Evolutionary conservation across 2,113 vertebrate species (phyloP).

Genomic region (Nothobranchius furzeri): DNA sequence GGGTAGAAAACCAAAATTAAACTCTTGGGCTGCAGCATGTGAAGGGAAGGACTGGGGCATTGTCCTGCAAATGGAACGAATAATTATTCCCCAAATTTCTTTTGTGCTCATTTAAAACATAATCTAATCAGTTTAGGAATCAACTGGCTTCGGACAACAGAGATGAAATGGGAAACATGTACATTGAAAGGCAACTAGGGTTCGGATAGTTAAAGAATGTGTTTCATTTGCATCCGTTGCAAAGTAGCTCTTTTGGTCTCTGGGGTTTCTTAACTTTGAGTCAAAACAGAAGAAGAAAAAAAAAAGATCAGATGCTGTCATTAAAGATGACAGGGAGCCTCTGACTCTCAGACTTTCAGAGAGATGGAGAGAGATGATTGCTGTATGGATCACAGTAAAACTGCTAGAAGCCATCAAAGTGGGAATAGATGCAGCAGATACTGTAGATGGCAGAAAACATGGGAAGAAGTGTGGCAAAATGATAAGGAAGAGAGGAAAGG

Average conservation of each 20-base stretch:
- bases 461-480: neutral
- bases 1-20: slow-evolving; percentile 45
- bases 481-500: neutral
- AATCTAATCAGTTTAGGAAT: slow-evolving; percentile 31
- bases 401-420: slow-evolving; percentile 30
- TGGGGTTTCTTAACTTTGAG: slow-evolving; percentile 20
- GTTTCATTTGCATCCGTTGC: neutral
- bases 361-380: slow-evolving; percentile 43
- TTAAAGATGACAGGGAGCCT: slow-evolving; percentile 33
- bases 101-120: slow-evolving; percentile 33
- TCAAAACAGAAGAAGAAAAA: slow-evolving; percentile 13
- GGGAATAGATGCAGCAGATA: slow-evolving; percentile 18
- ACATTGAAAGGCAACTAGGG: slow-evolving; percentile 35
- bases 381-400: slow-evolving; percentile 26
- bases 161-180: slow-evolving; percentile 27
- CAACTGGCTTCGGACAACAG: slow-evolving; percentile 24
- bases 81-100: slow-evolving; percentile 48
- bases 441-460: slow-evolving; percentile 18
- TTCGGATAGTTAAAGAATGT: slow-evolving; percentile 6
- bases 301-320: slow-evolving; percentile 20
- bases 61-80: slow-evolving; percentile 55
- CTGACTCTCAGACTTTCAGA: slow-evolving; percentile 29
- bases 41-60: slow-evolving; percentile 31
- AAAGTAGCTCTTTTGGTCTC: slow-evolving; percentile 7
- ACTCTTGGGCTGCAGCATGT: slow-evolving; percentile 22